Evolutionary conservation across 2,888 invertebrate genomes (phyloP), one percentile per base, ranked within the genome.

Genomic region (Metacarcinus magister): DNA sequence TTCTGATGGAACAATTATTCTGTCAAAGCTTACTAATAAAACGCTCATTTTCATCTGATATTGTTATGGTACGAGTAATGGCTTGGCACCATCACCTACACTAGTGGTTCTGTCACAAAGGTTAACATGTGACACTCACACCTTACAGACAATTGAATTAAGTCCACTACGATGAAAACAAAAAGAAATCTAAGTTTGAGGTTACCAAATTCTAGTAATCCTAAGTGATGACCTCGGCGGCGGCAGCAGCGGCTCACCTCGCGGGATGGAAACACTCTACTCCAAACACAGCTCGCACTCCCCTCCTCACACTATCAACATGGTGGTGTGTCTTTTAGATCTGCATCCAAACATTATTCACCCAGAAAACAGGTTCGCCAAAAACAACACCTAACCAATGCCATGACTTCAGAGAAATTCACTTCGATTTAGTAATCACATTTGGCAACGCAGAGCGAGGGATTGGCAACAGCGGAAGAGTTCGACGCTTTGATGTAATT

Each of bases 401-500:
- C 28, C 28, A 43, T 8, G 54, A n/a, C 28, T n/a, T 60, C 60
- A 16, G 5, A 39, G 39, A 87, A 39, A 87, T 87, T 39, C 87
- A 87, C 87, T 39, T 87, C 87, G 87, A 87, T 10, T 10, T 87
- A 39, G 32, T 16, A 32, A 16, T 87, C 32, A 87, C 39, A 39
- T 39, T 87, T 87, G 87, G 87, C 87, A 39, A 19, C 39, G 32
- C n/a, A n/a, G 75, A 82, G 75, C 5, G 39, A 39, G 87, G 39
- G 8, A 87, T 87, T 87, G 87, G 87, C 87, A 87, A 39, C 39
- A 87, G 87, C 87, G 39, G 87, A 87, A 13, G 87, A 32, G 87
- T 16, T 87, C 87, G 39, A 39, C 13, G 87, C 39, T 87, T 87
- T 32, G 87, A 75, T 75, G 75, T 67, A 23, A 28, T 13, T 39